A percentile compares a stretch with the other conserved stretches of the same genome.
Evolutionary conservation across 2,888 invertebrate species (phyloP).

Genomic region (Cinara cedri): DNA sequence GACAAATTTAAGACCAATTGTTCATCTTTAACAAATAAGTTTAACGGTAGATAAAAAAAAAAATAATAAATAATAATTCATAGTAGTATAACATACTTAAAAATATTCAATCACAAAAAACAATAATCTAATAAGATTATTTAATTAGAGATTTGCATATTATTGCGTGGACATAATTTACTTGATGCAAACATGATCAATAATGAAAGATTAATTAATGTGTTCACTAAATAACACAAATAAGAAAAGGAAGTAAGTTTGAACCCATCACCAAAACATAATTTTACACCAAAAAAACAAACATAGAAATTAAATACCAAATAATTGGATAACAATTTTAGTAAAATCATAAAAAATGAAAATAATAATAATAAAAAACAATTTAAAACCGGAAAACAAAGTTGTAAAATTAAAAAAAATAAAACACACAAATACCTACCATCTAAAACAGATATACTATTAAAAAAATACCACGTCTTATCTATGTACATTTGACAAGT

Average conservation of each 20-base stretch:
- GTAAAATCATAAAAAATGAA: neutral
- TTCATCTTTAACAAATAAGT: too few relatives aligned
- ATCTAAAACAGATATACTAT: neutral
- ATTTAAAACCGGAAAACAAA: slow-evolving; percentile 16
- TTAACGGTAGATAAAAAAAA: too few relatives aligned
- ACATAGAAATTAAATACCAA: neutral
- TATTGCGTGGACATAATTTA: too few relatives aligned
- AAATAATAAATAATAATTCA: too few relatives aligned
- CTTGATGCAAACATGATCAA: too few relatives aligned
- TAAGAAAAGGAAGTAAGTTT: slow-evolving; percentile 29
- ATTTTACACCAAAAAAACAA: slow-evolving; percentile 15
- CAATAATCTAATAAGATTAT: too few relatives aligned
- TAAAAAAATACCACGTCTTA: slow-evolving; percentile 28
- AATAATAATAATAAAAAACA: too few relatives aligned
- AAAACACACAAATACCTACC: slow-evolving; percentile 11
- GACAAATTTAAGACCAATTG: too few relatives aligned
- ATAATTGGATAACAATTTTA: neutral
- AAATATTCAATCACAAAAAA: too few relatives aligned
- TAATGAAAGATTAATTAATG: too few relatives aligned
- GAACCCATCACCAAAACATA: slow-evolving; percentile 34
- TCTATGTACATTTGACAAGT: slow-evolving; percentile 67
- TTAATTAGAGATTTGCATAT: too few relatives aligned
- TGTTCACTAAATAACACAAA: neutral
- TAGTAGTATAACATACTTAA: too few relatives aligned
- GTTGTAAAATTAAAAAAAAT: neutral